Evolutionary conservation across 2,113 vertebrate genomes (phyloP), one percentile per base, ranked within the genome.

Genomic region (Salvelinus namaycush): DNA sequence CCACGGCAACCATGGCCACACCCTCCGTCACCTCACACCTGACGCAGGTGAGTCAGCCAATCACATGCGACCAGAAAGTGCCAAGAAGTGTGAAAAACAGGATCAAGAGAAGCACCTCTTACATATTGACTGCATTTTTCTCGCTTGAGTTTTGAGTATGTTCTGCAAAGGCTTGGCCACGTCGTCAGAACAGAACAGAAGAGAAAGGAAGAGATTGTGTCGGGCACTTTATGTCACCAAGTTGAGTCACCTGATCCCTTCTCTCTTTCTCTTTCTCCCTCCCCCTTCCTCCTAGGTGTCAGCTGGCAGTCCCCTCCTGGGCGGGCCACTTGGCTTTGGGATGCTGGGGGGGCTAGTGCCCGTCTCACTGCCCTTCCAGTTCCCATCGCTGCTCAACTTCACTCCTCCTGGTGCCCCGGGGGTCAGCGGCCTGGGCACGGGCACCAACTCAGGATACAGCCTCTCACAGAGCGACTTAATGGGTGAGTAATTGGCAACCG

Each of bases 271-370:
- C 8, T 11, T 9, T 44, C 39, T 77, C 20, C 51, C 14, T 22
- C 3, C 54, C 2, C 39, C 8, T 80, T 76, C 80, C 88, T 70
- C 87, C 24, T 86, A 99, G 97, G 95, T 95, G 85, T 95, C 94
- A 81, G 93, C 95, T 70, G 95, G 95, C 69, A 51, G 94, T 26
- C 64, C 87, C 48, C 92, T 98, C 84, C 93, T 98, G 92, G 95
- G 95, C 86, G 87, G 80, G 91, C 96, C 97, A 73, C 94, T 99
- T 89, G 95, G 96, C 89, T 97, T 97, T 76, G 96, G 97, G 89
- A 97, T 99, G 96, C 90, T 99, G 86, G 96, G 97, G 86, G 96
- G 97, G 84, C 95, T 99, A 90, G 97, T 98, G 90, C 97, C 97
- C 72, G 96, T 99, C 91, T 97, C 96, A 70, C 92, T 98, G 88